Evolutionary conservation across 2,888 invertebrate genomes (phyloP).

Genomic region (Drosophila incognita): DNA sequence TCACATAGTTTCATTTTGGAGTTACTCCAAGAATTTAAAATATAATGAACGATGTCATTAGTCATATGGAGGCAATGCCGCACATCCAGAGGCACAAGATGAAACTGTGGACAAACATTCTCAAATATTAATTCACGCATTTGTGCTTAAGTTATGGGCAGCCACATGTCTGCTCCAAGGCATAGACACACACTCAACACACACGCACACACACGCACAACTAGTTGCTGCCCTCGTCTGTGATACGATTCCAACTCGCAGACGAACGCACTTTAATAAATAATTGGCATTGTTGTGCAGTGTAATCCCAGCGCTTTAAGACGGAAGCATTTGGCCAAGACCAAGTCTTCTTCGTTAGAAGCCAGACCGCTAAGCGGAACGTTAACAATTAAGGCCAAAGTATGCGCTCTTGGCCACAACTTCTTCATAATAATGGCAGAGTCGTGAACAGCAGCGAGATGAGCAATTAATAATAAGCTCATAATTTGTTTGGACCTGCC

Average conservation of each 20-base stretch:
- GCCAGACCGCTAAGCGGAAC: constrained; percentile 67
- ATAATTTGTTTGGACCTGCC: constrained; percentile 81
- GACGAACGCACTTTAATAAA: constrained; percentile 74
- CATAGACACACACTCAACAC: neutral
- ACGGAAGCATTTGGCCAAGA: constrained; percentile 11
- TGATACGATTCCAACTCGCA: constrained; percentile 29
- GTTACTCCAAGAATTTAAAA: constrained; percentile 79
- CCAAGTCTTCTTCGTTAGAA: constrained; percentile 14
- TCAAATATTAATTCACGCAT: constrained; percentile 77
- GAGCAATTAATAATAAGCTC: constrained; percentile 84
- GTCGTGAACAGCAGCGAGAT: constrained; percentile 39
- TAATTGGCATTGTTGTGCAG: constrained; percentile 74
- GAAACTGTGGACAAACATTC: constrained; percentile 41
- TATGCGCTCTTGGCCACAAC: constrained; percentile 69
- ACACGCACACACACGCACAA: neutral
- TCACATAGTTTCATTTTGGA: constrained; percentile 63
- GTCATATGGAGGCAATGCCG: constrained; percentile 80
- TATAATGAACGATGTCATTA: constrained; percentile 84
- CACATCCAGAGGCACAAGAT: constrained; percentile 17
- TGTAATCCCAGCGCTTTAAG: constrained; percentile 68
- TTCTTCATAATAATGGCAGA: constrained; percentile 72
- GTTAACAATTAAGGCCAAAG: constrained; percentile 74
- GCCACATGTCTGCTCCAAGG: constrained; percentile 32
- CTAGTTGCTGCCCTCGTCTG: neutral
- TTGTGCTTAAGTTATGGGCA: constrained; percentile 69